Base-by-base conservation (phyloP, 2,797 vertebrate genomes). In the Notolepis coatsorum region DNA sequence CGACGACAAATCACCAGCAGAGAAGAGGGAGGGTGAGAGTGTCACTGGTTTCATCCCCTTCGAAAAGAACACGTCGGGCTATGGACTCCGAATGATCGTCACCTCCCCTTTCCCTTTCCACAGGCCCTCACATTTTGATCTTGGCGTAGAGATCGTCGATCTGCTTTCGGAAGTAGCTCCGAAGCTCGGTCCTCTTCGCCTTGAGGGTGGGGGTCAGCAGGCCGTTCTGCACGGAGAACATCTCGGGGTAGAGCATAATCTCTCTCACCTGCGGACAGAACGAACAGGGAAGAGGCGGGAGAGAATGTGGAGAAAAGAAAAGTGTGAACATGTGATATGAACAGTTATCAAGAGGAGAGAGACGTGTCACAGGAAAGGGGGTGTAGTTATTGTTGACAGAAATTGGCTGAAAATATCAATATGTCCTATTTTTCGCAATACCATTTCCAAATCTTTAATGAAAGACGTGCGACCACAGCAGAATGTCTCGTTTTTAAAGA, bases 191-290 rank as follows among this genome's bases (percentile, higher is more conserved):
- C 86, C 98, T 93, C 84, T 98, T 99, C 0, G 96, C 91, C 88
- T 99, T 99, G 88, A 99, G 83, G 0, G 97, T 99, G 23, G 98
- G 98, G 0, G 98, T 99, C 69, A 99, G 88, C 50, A 99, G 91
- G 65, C 96, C 97, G 0, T 96, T 98, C 81, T 98, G 92, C 21
- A 98, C 18, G 3, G 96, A 93, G 86, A 99, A 98, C 94, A 96
- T 91, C 88, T 99, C 96, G 0, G 81, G 3, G 55, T 95, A 91
- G 12, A 99, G 59, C 4, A 42, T 10, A n/a, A 99, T 96, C 51
- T 95, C 96, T 82, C 94, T 95, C 68, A 98, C 94, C 97, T 99
- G 84, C 25, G 85, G 50, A 37, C 13, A 6, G 2, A 10, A 21
- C 2, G 17, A 24, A 21, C 13, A 53, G 3, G 4, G 13, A 7